Conservation (phyloP, 2,888 invertebrate genomes). For the Aphidius colemani region DNA sequence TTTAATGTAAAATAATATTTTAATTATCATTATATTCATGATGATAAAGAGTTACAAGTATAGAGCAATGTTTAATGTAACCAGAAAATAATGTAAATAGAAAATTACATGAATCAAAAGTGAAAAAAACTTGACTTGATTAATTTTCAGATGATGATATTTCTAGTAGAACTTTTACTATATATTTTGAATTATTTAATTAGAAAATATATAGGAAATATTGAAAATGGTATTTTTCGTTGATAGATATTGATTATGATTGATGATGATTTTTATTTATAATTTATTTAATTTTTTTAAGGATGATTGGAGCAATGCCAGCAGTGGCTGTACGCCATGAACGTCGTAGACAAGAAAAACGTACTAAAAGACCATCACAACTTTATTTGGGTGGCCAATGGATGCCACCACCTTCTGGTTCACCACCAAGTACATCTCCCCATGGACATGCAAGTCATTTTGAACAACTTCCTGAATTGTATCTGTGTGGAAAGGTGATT, state of each 20-base stretch:
- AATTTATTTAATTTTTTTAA: slow-evolving; percentile 38
- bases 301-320: slow-evolving; percentile 87
- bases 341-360: slow-evolving; percentile 74
- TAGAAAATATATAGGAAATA: not conserved
- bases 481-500: slow-evolving; percentile 74
- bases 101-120: not conserved
- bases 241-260: not conserved
- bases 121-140: not conserved
- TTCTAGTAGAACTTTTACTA: not conserved
- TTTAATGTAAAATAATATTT: not conserved
- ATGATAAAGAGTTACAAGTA: too few relatives aligned
- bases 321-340: slow-evolving; percentile 85
- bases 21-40: not conserved
- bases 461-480: slow-evolving; percentile 69
- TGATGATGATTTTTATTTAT: not conserved
- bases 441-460: slow-evolving; percentile 63
- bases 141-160: not conserved
- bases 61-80: not conserved
- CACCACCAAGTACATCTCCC: slow-evolving; percentile 69
- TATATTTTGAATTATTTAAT: too few relatives aligned
- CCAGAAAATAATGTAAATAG: not conserved
- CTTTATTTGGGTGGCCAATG: slow-evolving; percentile 71
- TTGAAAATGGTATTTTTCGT: not conserved
- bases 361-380: slow-evolving; percentile 66
- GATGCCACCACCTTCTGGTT: slow-evolving; percentile 66